A percentile compares a stretch with the other conserved stretches of the same genome.
phyloP scores from a whole-genome alignment of 2,113 vertebrate genomes.

The Vimba vimba region DNA sequence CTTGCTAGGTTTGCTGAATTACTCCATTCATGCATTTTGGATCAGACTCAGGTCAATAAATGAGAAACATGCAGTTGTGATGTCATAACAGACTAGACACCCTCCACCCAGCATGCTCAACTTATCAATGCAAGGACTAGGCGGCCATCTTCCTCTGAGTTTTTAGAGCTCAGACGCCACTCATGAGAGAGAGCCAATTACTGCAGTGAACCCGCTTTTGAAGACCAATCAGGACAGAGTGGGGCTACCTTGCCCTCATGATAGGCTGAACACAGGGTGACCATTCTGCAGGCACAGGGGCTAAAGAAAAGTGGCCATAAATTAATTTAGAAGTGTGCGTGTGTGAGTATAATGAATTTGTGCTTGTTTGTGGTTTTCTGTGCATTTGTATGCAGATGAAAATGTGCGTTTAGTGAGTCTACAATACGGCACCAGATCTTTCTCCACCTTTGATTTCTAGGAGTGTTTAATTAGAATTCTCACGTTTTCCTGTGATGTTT shows the following conservation, averaged over 20 bases:
- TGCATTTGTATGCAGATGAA: slow-evolving; percentile 12
- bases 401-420: background rate
- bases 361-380: slow-evolving; percentile 6
- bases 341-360: slow-evolving; percentile 6
- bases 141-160: slow-evolving; percentile 24
- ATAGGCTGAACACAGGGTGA: slow-evolving; percentile 36
- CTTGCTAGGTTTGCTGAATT: slow-evolving; percentile 61
- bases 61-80: slow-evolving; percentile 72
- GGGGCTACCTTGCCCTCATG: slow-evolving; percentile 8
- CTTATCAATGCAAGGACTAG: slow-evolving; percentile 8
- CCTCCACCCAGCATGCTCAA: slow-evolving; percentile 52
- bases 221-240: slow-evolving; percentile 37
- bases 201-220: background rate
- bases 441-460: slow-evolving; percentile 49
- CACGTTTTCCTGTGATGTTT: slow-evolving; percentile 76
- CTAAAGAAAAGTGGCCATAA: slow-evolving; percentile 26
- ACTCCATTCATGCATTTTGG: slow-evolving; percentile 67
- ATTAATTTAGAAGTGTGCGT: background rate
- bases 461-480: slow-evolving; percentile 75
- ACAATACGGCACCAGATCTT: slow-evolving; percentile 38
- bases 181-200: background rate
- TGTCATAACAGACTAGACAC: slow-evolving; percentile 56
- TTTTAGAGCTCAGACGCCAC: background rate
- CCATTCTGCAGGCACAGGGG: slow-evolving; percentile 25
- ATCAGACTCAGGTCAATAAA: slow-evolving; percentile 65